Evolutionary conservation across 2,797 vertebrate species (phyloP).

Genomic region (Borostomias antarcticus): DNA sequence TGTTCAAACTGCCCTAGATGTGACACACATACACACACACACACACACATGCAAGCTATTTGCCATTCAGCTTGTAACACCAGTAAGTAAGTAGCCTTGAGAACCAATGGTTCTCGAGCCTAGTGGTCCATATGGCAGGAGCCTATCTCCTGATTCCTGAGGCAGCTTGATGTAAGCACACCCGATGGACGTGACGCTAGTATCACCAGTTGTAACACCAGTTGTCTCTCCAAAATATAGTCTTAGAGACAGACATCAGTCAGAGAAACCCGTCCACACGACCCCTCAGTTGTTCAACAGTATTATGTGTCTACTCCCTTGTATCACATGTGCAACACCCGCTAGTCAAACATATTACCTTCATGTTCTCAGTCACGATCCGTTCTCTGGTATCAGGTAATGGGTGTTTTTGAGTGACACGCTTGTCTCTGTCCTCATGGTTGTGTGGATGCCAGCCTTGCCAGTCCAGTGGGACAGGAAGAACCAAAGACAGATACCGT

Average conservation of each 20-base stretch:
- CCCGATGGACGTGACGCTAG: too few relatives aligned
- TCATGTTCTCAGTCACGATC: conserved; percentile 24
- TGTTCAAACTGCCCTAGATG: neutral
- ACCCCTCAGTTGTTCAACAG: neutral
- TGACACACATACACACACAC: conserved; percentile 30
- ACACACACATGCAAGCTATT: neutral
- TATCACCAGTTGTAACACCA: conserved; percentile 39
- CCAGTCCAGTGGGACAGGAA: conserved; percentile 58
- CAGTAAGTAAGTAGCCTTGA: too few relatives aligned
- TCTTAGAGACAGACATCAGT: conserved; percentile 40
- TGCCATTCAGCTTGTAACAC: too few relatives aligned
- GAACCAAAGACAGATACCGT: conserved; percentile 67
- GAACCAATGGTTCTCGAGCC: too few relatives aligned
- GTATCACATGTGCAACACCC: too few relatives aligned
- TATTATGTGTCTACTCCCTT: neutral
- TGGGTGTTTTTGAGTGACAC: conserved; percentile 56
- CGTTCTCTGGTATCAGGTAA: too few relatives aligned
- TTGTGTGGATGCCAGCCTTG: conserved; percentile 50
- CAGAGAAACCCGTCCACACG: conserved; percentile 26
- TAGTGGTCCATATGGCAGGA: too few relatives aligned
- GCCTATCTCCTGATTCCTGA: too few relatives aligned
- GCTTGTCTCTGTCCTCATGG: conserved; percentile 48
- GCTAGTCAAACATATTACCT: neutral
- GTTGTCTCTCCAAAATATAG: conserved; percentile 31
- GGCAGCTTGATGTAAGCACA: too few relatives aligned